Conservation (phyloP, 1,140 invertebrate genomes). For the Eumaeus atala region DNA sequence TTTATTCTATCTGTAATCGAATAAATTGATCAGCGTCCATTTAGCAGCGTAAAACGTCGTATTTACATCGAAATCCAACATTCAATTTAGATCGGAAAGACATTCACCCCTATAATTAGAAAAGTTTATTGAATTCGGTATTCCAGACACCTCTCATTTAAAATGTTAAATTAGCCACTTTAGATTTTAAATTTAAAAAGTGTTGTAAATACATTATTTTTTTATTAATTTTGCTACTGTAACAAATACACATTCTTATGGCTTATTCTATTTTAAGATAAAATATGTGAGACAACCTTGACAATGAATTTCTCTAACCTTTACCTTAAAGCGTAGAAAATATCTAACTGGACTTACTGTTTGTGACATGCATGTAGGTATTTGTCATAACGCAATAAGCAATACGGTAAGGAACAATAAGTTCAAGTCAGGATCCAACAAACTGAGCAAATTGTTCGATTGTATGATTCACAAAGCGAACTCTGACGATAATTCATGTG, state of each 20-base stretch:
- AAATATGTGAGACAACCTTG: no score
- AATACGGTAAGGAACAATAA: conserved; percentile 13
- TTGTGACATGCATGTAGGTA: no score
- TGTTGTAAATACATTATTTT: no score
- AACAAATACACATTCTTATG: no score
- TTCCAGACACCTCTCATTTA: no score
- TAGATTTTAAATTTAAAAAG: no score
- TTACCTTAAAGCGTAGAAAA: no score
- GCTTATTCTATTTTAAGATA: no score
- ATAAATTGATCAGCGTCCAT: conserved; percentile 20
- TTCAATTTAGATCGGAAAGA: conserved; percentile 30
- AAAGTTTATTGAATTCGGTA: conserved; percentile 4
- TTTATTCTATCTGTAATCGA: conserved; percentile 13
- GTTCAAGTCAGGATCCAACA: conserved; percentile 15
- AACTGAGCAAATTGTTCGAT: conserved; percentile 30
- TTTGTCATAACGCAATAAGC: conserved; percentile 3
- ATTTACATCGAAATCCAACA: conserved; percentile 23
- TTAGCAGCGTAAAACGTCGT: conserved; percentile 24
- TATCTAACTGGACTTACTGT: no score
- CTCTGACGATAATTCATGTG: conserved; percentile 26
- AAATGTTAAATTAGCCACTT: no score
- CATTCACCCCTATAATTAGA: conserved; percentile 8
- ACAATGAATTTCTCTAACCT: no score
- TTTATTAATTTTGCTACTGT: no score
- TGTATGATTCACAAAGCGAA: conserved; percentile 22